Percentiles rank a stretch among this genome's conserved stretches.
Evolutionary conservation across 2,888 invertebrate species (phyloP).

Genomic region (Thecophora atra): DNA sequence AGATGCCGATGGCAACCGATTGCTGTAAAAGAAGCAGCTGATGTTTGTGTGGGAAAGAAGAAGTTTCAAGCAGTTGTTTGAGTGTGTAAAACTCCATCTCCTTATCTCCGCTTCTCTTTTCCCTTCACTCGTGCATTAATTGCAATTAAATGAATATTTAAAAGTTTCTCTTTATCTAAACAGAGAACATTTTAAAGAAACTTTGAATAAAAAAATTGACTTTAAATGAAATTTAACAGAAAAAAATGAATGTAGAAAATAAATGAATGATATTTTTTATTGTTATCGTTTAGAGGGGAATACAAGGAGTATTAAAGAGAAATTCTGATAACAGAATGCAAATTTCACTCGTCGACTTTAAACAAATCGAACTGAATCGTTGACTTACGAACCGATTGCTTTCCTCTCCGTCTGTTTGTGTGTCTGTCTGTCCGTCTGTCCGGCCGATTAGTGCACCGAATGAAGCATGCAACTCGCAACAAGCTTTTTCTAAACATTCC

Average conservation of each 20-base stretch:
- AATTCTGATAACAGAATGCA: slow-evolving; percentile 16
- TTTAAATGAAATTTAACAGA: no score
- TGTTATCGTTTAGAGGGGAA: not conserved
- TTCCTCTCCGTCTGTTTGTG: not conserved
- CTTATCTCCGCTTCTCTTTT: not conserved
- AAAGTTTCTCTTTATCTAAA: slow-evolving; percentile 39
- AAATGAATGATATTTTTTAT: not conserved
- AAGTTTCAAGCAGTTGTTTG: slow-evolving; percentile 1
- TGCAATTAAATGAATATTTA: slow-evolving; percentile 56
- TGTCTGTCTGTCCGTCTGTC: not conserved
- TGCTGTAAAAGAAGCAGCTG: slow-evolving; percentile 8
- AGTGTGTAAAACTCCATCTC: slow-evolving; percentile 2
- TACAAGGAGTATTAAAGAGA: no score
- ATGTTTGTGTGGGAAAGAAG: not conserved
- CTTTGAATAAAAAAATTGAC: no score
- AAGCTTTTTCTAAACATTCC: not conserved
- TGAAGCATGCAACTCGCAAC: not conserved
- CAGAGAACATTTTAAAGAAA: not conserved
- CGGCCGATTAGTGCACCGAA: not conserved
- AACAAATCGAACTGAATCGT: not conserved
- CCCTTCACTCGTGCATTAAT: slow-evolving; percentile 46
- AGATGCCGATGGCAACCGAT: no score
- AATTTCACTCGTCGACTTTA: slow-evolving; percentile 1
- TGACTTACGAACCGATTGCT: not conserved
- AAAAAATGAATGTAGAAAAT: not conserved